Evolutionary conservation across 1,140 invertebrate genomes (phyloP), one percentile per base, ranked within the genome.

Genomic region (Drosophila repleta): DNA sequence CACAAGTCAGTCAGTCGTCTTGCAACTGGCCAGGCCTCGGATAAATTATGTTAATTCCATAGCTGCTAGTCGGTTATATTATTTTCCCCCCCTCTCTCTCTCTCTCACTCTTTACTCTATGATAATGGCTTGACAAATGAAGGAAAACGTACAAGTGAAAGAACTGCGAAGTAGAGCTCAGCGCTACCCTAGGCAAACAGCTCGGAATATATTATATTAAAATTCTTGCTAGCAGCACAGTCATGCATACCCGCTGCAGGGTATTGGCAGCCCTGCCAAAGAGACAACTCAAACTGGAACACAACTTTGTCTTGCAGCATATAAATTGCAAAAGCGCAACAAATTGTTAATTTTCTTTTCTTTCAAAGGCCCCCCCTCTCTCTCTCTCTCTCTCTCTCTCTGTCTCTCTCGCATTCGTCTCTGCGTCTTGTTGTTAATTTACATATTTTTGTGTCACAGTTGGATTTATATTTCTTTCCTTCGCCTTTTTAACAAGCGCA

Each of bases 271-370:
- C 18, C 24, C 39, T 53, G 61, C 15, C 20, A 17, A 35, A 37
- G 45, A 41, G 45, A 57, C 68, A 57, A 65, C 68, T 52, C n/a
- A 43, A 66, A 66, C 52, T 72, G 49, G 41, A 72, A 55, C 63
- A 67, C 55, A 35, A 60, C 53, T 72, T 37, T 17, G 66, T 53
- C 49, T 55, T 26, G 39, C 65, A 72, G 76, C 72, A 79, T 87
- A 82, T 85, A 82, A 85, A 87, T 85, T 70, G 78, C 82, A 75
- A 85, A 81, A 87, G 82, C 82, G 82, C 82, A 85, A 87, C 82
- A 85, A 85, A 87, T 85, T 85, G 82, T 75, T 85, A 87, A 85
- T 82, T 85, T 87, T 85, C 78, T 73, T 87, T 68, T 78, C 74
- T 62, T 69, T 74, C 58, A 48, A 41, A 66, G 63, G 62, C 39